phyloP scores from a whole-genome alignment of 1,140 invertebrate species.

The Drosophila trapezifrons region DNA sequence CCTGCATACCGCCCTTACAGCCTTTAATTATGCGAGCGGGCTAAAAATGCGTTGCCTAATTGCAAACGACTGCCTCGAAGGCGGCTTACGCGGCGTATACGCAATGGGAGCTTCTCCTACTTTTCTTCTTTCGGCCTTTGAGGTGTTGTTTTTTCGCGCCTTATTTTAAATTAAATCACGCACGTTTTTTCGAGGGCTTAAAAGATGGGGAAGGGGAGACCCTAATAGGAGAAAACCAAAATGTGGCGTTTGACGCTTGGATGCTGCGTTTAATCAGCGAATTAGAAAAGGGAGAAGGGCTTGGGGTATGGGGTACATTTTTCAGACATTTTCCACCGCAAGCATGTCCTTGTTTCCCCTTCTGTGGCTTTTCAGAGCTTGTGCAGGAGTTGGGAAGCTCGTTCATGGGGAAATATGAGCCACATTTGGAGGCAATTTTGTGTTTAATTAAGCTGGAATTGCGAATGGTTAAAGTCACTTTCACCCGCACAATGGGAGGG shows the following conservation, averaged over 20 bases:
- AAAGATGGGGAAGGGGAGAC: neutral
- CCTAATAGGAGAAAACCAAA: neutral
- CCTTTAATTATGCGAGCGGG: constrained; percentile 43
- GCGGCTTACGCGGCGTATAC: constrained; percentile 32
- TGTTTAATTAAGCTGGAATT: constrained; percentile 39
- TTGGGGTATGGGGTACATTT: neutral
- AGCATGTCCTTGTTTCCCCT: neutral
- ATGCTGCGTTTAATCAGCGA: constrained; percentile 22
- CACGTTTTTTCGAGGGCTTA: constrained; percentile 12
- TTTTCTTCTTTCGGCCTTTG: constrained; percentile 6
- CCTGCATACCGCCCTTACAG: neutral
- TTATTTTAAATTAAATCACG: constrained; percentile 50
- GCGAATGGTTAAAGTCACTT: constrained; percentile 18
- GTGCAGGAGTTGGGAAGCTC: neutral
- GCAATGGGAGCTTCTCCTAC: constrained; percentile 16
- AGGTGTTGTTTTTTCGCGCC: constrained; percentile 28
- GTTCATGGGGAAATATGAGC: neutral
- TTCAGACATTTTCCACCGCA: neutral
- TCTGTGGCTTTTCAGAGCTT: constrained; percentile 6
- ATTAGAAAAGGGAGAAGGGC: neutral
- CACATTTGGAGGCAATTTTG: constrained; percentile 28
- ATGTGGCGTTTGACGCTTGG: constrained; percentile 2
- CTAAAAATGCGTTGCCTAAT: constrained; percentile 38
- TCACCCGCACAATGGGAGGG: neutral
- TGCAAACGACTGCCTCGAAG: constrained; percentile 26